phyloP scores from a whole-genome alignment of 2,888 invertebrate species.

The Eupithecia insigniata region DNA sequence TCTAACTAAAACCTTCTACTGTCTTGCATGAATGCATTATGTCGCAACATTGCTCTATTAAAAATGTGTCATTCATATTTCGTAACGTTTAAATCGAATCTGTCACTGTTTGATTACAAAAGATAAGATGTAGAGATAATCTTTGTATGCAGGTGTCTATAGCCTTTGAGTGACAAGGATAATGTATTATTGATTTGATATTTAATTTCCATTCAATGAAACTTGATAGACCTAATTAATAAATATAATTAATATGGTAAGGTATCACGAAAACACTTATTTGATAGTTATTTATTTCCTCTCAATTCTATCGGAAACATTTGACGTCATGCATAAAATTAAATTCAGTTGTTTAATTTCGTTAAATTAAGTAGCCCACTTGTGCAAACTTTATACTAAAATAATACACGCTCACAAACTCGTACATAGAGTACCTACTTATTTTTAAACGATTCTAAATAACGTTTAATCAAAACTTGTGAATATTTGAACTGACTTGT shows the following conservation, averaged over 20 bases:
- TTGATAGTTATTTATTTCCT: no score
- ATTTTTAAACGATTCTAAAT: slow-evolving; percentile 13
- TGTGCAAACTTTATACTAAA: not conserved
- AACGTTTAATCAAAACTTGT: slow-evolving; percentile 13
- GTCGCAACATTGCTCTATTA: slow-evolving; percentile 49
- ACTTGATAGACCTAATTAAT: not conserved
- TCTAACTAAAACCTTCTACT: slow-evolving; percentile 17
- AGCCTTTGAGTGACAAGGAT: slow-evolving; percentile 58
- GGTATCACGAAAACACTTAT: not conserved
- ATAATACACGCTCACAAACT: not conserved
- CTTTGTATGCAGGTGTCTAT: slow-evolving; percentile 33
- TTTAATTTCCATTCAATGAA: not conserved
- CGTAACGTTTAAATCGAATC: slow-evolving; percentile 41
- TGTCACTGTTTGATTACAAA: slow-evolving; percentile 39
- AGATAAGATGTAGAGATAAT: slow-evolving; percentile 36
- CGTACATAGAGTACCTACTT: not conserved
- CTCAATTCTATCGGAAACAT: no score
- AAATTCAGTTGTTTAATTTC: no score
- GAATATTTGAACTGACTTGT: slow-evolving; percentile 59
- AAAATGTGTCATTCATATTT: slow-evolving; percentile 47
- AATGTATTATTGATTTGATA: slow-evolving; percentile 45
- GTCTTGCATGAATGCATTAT: slow-evolving; percentile 28
- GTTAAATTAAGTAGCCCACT: no score
- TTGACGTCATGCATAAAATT: no score
- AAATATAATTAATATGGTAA: not conserved